Conservation (phyloP, 1,140 invertebrate genomes). For the Drosophila chauvacae region DNA sequence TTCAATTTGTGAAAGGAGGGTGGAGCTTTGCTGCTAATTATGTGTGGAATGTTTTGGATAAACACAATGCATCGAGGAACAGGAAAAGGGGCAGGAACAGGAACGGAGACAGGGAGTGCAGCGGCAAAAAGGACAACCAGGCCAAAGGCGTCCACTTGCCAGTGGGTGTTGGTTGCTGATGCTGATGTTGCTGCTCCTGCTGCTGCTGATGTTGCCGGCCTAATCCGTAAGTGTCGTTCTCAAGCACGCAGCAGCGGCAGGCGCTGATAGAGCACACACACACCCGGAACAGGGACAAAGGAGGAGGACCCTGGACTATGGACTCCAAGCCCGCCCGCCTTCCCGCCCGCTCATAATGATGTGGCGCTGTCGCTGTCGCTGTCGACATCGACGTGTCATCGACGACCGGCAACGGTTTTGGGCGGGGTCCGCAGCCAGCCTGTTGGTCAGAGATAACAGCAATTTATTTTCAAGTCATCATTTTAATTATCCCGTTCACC, state of each 20-base stretch:
- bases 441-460: conserved; percentile 84
- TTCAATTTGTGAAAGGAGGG: conserved; percentile 71
- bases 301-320: conserved; percentile 19
- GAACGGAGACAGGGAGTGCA: conserved; percentile 37
- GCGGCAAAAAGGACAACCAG: conserved; percentile 69
- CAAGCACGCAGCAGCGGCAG: conserved; percentile 74
- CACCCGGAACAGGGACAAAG: conserved; percentile 14
- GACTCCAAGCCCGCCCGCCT: neutral
- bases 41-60: conserved; percentile 82
- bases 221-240: conserved; percentile 83
- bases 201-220: conserved; percentile 55
- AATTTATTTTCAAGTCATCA: conserved; percentile 85
- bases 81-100: neutral
- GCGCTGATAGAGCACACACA: conserved; percentile 82
- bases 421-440: conserved; percentile 55
- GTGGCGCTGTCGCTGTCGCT: conserved; percentile 43
- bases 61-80: conserved; percentile 66
- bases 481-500: conserved; percentile 84
- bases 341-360: conserved; percentile 62
- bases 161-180: conserved; percentile 25
- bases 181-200: conserved; percentile 24
- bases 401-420: conserved; percentile 58
- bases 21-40: conserved; percentile 75
- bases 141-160: conserved; percentile 68
- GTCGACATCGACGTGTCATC: conserved; percentile 78